phyloP scores from a whole-genome alignment of 2,797 vertebrate species.

The Crocidura indochinensis region DNA sequence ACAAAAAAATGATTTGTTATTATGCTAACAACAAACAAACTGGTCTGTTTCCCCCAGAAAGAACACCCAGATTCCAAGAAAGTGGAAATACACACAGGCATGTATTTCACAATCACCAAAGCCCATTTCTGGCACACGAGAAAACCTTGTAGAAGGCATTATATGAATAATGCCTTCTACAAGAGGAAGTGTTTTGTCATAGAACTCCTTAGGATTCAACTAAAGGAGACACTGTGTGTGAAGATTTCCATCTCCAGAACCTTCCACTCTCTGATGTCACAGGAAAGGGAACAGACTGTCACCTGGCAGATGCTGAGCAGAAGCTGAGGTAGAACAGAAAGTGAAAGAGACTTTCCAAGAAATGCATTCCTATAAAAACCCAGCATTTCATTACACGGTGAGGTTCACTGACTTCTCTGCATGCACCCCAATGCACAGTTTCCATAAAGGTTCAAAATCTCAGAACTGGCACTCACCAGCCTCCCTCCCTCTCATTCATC shows the following conservation, averaged over 20 bases:
- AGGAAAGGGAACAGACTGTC: background rate
- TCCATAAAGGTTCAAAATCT: background rate
- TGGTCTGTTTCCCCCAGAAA: background rate
- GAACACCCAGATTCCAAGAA: background rate
- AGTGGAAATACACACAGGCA: background rate
- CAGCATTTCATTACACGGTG: background rate
- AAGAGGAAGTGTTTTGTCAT: background rate
- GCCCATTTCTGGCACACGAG: background rate
- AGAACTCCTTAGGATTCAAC: background rate
- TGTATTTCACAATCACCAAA: background rate
- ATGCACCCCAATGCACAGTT: background rate
- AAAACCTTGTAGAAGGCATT: too few species aligned
- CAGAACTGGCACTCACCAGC: background rate
- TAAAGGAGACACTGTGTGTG: background rate
- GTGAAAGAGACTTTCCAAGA: background rate
- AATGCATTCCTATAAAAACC: background rate
- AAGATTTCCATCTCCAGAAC: background rate
- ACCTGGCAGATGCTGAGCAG: background rate
- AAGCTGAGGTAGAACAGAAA: background rate
- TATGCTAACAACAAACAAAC: background rate
- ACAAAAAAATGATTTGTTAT: conserved; percentile 23
- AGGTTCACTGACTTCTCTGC: background rate
- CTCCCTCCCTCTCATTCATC: background rate
- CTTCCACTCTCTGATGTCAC: background rate
- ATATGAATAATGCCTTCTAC: conserved; percentile 13